A percentile compares a stretch with the other conserved stretches of the same genome.
Conservation (phyloP, 2,797 vertebrate species). For the Rousettus madagascariensis region DNA sequence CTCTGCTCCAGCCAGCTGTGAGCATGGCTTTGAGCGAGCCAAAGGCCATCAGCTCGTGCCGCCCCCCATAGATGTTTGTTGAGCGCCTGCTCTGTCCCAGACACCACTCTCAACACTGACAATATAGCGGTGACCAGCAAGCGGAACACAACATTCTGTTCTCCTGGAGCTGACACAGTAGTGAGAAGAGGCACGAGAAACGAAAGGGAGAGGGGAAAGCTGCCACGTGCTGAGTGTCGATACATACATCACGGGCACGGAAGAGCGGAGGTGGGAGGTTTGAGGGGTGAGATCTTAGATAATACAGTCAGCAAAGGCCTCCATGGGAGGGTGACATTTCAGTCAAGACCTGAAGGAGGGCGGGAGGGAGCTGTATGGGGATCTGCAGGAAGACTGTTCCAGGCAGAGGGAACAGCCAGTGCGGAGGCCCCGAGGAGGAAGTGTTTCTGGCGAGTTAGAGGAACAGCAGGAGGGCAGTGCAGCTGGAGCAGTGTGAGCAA, state of each 20-base stretch:
- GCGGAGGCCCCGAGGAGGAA: neutral
- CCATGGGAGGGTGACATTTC: neutral
- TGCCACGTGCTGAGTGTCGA: neutral
- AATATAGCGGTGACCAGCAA: neutral
- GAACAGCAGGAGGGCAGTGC: neutral
- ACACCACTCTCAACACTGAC: neutral
- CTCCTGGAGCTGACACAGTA: neutral
- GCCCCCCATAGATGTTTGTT: neutral
- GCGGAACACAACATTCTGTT: neutral
- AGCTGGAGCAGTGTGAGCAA: neutral
- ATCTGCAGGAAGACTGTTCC: neutral
- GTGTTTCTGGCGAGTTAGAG: neutral
- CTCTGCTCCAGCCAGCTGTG: neutral
- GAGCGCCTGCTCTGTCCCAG: neutral
- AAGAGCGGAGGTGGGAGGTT: neutral
- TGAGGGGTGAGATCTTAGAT: neutral
- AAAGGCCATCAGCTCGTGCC: neutral
- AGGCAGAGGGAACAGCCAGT: neutral
- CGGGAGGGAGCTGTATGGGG: neutral
- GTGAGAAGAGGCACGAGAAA: neutral
- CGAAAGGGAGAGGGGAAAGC: neutral
- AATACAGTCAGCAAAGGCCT: neutral
- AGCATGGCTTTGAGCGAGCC: neutral
- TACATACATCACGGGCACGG: neutral
- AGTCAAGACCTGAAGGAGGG: neutral